Evolutionary conservation across 2,113 vertebrate genomes (phyloP).

Genomic region (Danionella cerebrum): DNA sequence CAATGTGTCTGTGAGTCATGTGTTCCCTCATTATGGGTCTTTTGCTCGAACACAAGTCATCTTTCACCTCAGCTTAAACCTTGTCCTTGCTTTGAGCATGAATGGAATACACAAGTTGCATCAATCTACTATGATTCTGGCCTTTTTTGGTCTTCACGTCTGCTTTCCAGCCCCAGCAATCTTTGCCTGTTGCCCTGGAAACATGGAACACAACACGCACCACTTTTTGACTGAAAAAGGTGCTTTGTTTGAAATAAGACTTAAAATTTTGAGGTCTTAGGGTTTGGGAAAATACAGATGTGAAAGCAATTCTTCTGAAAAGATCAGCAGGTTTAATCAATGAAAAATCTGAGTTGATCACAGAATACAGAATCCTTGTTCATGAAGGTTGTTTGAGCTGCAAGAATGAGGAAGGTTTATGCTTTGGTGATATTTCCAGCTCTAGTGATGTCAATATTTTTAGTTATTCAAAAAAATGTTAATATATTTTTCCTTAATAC

Average conservation of each 20-base stretch:
- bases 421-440: too few relatives aligned
- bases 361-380: too few relatives aligned
- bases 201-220: not conserved
- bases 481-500: too few relatives aligned
- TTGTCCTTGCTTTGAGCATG: not conserved
- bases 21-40: not conserved
- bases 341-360: too few relatives aligned
- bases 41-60: not conserved
- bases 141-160: conserved; percentile 16
- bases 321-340: too few relatives aligned
- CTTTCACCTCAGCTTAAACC: not conserved
- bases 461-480: too few relatives aligned
- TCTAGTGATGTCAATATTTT: too few relatives aligned
- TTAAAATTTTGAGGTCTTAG: not conserved
- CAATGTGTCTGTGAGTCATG: conserved; percentile 10
- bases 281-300: too few relatives aligned
- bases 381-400: too few relatives aligned
- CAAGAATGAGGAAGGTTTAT: too few relatives aligned
- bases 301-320: too few relatives aligned
- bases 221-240: conserved; percentile 2
- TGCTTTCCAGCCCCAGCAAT: not conserved
- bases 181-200: conserved; percentile 29
- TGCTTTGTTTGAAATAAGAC: conserved; percentile 25
- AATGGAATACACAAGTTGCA: not conserved
- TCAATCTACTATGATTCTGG: not conserved